These are phyloP conservation scores for Pardosa pseudoannulata DNA, from an alignment of 2,888 invertebrate species.

Conservation along the genomic window DNA sequence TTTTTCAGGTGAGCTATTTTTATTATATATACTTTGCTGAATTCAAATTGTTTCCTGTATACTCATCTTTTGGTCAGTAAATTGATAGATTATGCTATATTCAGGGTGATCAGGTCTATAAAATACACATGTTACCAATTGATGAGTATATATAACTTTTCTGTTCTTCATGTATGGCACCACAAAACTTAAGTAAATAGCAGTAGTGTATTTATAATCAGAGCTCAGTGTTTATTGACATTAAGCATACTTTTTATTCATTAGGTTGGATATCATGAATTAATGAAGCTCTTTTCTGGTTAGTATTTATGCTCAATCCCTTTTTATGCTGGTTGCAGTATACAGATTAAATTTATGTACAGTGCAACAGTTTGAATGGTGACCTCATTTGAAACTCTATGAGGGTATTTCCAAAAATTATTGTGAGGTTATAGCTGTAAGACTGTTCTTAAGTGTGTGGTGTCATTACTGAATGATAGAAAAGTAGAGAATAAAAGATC, in stretches of 20 bases:
- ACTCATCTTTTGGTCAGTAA: neutral
- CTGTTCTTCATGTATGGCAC: slow-evolving; percentile 67
- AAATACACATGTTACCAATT: neutral
- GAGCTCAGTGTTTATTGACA: slow-evolving; percentile 39
- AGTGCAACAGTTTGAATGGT: slow-evolving; percentile 71
- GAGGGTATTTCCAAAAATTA: neutral
- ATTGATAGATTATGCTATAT: neutral
- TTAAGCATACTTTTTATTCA: slow-evolving; percentile 68
- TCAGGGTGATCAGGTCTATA: too few relatives aligned
- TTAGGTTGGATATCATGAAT: slow-evolving; percentile 71
- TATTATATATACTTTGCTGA: neutral
- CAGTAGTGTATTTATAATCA: slow-evolving; percentile 27
- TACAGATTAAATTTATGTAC: neutral
- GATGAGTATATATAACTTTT: slow-evolving; percentile 22
- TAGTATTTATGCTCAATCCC: slow-evolving; percentile 42
- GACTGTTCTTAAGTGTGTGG: slow-evolving; percentile 64
- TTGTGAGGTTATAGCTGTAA: slow-evolving; percentile 18
- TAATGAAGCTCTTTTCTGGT: slow-evolving; percentile 55
- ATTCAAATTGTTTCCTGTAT: neutral
- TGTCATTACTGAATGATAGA: slow-evolving; percentile 67
- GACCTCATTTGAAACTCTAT: slow-evolving; percentile 4
- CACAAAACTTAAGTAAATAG: slow-evolving; percentile 49
- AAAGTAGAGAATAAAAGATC: neutral
- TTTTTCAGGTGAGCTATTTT: slow-evolving; percentile 46
- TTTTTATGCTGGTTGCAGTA: neutral